Percentiles rank a stretch among this genome's conserved stretches.
Conservation (phyloP, 1,140 invertebrate genomes). For the Plodia interpunctella region DNA sequence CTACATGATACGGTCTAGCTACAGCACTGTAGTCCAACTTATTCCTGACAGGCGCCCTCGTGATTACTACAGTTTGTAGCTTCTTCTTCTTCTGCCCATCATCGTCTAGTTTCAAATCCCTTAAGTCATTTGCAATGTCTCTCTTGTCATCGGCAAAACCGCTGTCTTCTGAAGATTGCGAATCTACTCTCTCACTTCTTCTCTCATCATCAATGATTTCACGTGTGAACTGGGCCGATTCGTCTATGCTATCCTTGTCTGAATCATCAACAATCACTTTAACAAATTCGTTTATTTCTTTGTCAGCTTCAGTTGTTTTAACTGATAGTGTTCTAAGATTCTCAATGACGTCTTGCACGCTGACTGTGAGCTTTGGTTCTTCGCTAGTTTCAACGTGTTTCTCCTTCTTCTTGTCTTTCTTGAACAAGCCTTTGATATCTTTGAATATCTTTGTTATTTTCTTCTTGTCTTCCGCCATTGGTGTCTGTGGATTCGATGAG, state of each 20-base stretch:
- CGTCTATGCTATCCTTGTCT: neutral
- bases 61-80: slow-evolving; percentile 29
- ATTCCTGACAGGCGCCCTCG: slow-evolving; percentile 26
- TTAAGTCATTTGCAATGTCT: slow-evolving; percentile 25
- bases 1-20: neutral
- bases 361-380: slow-evolving; percentile 4
- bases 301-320: neutral
- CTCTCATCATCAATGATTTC: slow-evolving; percentile 40
- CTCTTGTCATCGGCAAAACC: slow-evolving; percentile 40
- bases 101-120: slow-evolving; percentile 29
- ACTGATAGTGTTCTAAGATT: slow-evolving; percentile 32
- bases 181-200: slow-evolving; percentile 35
- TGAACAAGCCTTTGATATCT: slow-evolving; percentile 28
- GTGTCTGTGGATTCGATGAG: slow-evolving; percentile 26
- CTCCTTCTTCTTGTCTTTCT: slow-evolving; percentile 39
- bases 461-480: slow-evolving; percentile 49
- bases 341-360: slow-evolving; percentile 28
- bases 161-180: slow-evolving; percentile 56
- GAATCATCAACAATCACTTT: neutral
- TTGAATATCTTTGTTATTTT: slow-evolving; percentile 39
- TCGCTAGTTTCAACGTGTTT: slow-evolving; percentile 18
- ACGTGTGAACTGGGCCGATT: slow-evolving; percentile 25
- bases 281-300: neutral
- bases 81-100: slow-evolving; percentile 36
- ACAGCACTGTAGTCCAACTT: slow-evolving; percentile 13